These are phyloP conservation scores for Hyaena hyaena DNA, from an alignment of 2,113 vertebrate species.

Conservation along the genomic window DNA sequence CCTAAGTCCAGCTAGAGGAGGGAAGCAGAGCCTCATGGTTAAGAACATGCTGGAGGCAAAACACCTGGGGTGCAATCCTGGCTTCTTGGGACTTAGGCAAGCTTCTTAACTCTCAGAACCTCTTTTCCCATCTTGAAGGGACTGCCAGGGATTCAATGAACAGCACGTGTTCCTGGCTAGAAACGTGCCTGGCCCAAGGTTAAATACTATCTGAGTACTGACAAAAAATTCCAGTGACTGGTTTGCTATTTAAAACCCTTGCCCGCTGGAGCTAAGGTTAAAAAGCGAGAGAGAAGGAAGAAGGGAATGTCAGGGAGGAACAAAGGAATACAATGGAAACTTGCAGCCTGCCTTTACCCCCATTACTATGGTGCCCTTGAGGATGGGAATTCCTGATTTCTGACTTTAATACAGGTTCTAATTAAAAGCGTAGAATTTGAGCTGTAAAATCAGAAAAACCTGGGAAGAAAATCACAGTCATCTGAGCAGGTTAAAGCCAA, in stretches of 20 bases:
- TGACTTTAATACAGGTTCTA: background rate
- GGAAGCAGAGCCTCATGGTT: background rate
- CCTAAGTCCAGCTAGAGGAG: background rate
- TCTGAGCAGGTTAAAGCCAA: background rate
- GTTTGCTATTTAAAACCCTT: background rate
- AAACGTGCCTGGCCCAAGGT: background rate
- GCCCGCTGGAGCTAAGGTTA: background rate
- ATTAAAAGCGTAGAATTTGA: background rate
- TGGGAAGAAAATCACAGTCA: background rate
- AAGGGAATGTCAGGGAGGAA: background rate
- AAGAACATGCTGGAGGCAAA: background rate
- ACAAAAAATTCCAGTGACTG: background rate
- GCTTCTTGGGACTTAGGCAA: background rate
- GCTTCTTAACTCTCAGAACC: background rate
- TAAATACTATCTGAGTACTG: background rate
- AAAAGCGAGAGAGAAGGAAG: background rate
- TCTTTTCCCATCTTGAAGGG: background rate
- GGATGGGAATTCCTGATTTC: background rate
- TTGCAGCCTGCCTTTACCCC: background rate
- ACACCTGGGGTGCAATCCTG: background rate
- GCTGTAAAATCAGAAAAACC: constrained; percentile 4
- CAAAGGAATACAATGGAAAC: background rate
- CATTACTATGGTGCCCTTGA: background rate
- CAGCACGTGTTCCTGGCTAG: background rate
- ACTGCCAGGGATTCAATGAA: background rate